Evolutionary conservation across 2,113 vertebrate species (phyloP).

Genomic region (Peromyscus polionotus): DNA sequence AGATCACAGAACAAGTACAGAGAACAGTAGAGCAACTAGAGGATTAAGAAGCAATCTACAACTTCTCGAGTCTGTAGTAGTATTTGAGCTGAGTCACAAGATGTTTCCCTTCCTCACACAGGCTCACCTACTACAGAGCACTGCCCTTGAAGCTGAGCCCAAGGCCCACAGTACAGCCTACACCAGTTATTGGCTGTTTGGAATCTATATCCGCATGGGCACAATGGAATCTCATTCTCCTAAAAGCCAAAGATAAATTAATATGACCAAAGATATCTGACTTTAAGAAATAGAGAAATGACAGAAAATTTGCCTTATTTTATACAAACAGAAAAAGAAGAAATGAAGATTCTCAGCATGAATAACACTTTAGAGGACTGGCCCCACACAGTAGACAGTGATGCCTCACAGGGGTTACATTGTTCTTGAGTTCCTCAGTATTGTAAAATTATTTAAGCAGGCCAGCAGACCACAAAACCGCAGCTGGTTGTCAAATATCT

Average conservation of each 20-base stretch:
- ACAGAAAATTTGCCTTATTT: not conserved
- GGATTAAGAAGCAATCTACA: not conserved
- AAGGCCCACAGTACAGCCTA: not conserved
- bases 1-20: conserved; percentile 27
- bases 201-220: not conserved
- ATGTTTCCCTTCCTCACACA: not conserved
- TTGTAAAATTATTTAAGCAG: not conserved
- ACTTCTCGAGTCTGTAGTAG: not conserved
- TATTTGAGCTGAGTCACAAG: not conserved
- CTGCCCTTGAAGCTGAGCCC: not conserved
- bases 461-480: not conserved
- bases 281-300: not conserved
- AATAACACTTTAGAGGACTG: not conserved
- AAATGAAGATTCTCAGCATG: not conserved
- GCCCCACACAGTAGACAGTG: not conserved
- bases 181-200: not conserved
- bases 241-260: not conserved
- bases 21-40: not conserved
- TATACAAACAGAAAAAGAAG: not conserved
- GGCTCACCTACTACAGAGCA: not conserved
- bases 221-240: not conserved
- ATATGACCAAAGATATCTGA: not conserved
- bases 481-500: not conserved
- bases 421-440: not conserved
- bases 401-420: not conserved